Conservation (phyloP, 2,888 invertebrate genomes). For the Brachyopa scutellaris region DNA sequence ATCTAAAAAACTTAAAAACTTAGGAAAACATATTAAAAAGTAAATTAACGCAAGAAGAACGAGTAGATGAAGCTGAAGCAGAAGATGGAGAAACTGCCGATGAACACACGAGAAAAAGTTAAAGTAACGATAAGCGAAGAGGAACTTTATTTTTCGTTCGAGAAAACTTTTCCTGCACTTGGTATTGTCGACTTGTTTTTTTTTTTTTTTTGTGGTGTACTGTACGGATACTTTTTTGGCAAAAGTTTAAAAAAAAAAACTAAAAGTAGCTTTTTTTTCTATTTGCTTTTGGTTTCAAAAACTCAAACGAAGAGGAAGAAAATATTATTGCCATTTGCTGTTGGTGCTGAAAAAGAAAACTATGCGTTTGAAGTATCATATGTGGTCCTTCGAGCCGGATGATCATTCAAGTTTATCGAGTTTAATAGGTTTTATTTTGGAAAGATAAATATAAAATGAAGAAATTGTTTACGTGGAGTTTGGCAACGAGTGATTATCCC, state of each 20-base stretch:
- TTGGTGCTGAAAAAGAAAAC: neutral
- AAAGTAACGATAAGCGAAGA: constrained; percentile 47
- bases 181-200: neutral
- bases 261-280: no score
- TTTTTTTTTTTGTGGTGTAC: constrained; percentile 31
- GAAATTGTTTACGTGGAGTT: constrained; percentile 19
- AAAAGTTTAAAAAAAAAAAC: no score
- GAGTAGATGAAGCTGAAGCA: neutral
- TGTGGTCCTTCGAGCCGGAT: constrained; percentile 52
- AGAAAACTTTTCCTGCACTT: constrained; percentile 38
- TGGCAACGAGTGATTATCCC: neutral
- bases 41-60: constrained; percentile 58
- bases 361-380: constrained; percentile 14
- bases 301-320: neutral
- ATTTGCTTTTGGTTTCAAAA: constrained; percentile 15
- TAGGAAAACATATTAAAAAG: constrained; percentile 69
- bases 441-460: constrained; percentile 9
- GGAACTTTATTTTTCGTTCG: constrained; percentile 34
- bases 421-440: constrained; percentile 28
- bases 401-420: constrained; percentile 37
- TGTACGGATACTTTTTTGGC: constrained; percentile 39
- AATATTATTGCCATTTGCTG: constrained; percentile 25
- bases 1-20: constrained; percentile 61
- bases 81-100: constrained; percentile 1
- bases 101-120: constrained; percentile 16